Evolutionary conservation across 2,888 invertebrate species (phyloP).

Genomic region (Trachelus stipa): DNA sequence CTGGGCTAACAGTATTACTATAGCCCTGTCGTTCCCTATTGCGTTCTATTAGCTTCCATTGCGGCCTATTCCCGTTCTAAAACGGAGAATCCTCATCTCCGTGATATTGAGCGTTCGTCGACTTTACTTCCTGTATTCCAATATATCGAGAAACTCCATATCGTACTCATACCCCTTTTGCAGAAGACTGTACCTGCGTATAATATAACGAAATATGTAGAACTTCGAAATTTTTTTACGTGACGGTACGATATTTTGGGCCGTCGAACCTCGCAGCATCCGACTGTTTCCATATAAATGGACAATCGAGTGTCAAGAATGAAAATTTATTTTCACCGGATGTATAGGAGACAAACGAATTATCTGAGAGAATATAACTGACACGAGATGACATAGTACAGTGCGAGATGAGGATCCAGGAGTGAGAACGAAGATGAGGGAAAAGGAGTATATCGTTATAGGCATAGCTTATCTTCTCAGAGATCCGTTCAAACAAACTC

Average conservation of each 20-base stretch:
- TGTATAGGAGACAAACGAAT: not conserved
- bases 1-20: slow-evolving; percentile 8
- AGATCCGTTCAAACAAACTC: not conserved
- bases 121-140: not conserved
- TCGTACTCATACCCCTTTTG: not conserved
- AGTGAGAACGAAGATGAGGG: not conserved
- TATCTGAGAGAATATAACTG: not conserved
- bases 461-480: not conserved
- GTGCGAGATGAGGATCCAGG: not conserved
- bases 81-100: not conserved
- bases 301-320: not conserved
- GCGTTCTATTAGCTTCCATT: slow-evolving; percentile 9
- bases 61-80: not conserved
- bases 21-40: slow-evolving; percentile 14
- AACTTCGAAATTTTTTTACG: not conserved
- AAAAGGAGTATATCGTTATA: not conserved
- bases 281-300: not conserved
- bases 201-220: not conserved
- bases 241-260: not conserved
- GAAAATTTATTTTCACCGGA: not conserved
- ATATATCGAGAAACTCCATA: not conserved
- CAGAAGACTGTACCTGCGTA: no score
- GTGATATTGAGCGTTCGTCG: not conserved
- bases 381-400: not conserved
- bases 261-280: not conserved